Evolutionary conservation across 1,140 invertebrate species (phyloP).

Genomic region (Ectropis grisescens): DNA sequence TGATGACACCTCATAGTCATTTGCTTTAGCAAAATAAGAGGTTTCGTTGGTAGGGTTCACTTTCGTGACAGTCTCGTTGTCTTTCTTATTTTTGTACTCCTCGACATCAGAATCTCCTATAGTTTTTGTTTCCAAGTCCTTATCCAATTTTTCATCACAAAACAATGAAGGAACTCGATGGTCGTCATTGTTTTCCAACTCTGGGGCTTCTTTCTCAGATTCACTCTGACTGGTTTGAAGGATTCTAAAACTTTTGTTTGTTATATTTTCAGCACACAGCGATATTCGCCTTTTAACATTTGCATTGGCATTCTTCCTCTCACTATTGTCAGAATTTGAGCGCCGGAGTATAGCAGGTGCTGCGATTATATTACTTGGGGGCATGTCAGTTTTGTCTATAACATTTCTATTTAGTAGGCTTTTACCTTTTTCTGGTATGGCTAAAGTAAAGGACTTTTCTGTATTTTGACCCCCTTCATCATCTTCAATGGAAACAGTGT

Average conservation of each 20-base stretch:
- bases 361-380: conserved; percentile 18
- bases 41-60: conserved; percentile 20
- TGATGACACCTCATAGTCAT: conserved; percentile 10
- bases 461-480: conserved; percentile 43
- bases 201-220: too few relatives aligned
- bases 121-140: conserved; percentile 50
- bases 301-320: conserved; percentile 46
- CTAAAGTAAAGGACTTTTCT: conserved; percentile 57
- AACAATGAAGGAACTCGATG: conserved; percentile 61
- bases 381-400: conserved; percentile 40
- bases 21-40: conserved; percentile 25
- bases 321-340: conserved; percentile 61
- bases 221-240: too few relatives aligned
- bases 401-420: conserved; percentile 54
- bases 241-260: conserved; percentile 35
- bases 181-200: conserved; percentile 42
- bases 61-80: conserved; percentile 9
- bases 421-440: conserved; percentile 64
- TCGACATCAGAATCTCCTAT: conserved; percentile 40
- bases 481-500: conserved; percentile 62
- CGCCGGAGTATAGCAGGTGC: conserved; percentile 60
- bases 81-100: conserved; percentile 36
- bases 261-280: conserved; percentile 47
- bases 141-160: conserved; percentile 66
- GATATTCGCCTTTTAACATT: conserved; percentile 59